These are phyloP conservation scores for Heteromurus nitidus DNA, from an alignment of 2,888 invertebrate genomes.

Conservation along the genomic window DNA sequence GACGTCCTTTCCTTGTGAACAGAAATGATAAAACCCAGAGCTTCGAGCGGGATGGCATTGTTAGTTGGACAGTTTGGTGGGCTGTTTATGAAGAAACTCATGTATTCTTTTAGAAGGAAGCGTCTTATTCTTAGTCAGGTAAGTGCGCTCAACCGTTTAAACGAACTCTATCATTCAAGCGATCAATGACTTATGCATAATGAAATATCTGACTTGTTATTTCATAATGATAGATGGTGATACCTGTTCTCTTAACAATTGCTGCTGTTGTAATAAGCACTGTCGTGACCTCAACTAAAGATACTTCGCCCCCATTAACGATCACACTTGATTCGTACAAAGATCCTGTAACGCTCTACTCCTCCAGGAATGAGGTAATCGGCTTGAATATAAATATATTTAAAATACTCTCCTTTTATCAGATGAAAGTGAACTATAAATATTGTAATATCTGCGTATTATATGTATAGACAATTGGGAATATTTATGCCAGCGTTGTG, in stretches of 20 bases:
- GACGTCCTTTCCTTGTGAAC: too few species aligned
- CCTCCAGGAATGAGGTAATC: constrained; percentile 42
- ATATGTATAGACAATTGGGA: not conserved
- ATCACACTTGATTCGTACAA: constrained; percentile 59
- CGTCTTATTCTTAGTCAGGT: constrained; percentile 67
- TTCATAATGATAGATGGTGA: constrained; percentile 36
- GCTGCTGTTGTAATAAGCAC: constrained; percentile 58
- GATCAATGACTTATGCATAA: not conserved
- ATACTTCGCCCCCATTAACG: constrained; percentile 46
- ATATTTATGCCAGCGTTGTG: constrained; percentile 28
- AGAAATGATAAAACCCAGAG: too few species aligned
- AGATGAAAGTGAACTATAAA: too few species aligned
- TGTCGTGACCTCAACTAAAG: not conserved
- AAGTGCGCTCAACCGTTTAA: too few species aligned
- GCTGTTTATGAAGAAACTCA: constrained; percentile 64
- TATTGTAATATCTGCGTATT: not conserved
- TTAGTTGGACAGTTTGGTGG: constrained; percentile 41
- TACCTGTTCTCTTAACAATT: constrained; percentile 64
- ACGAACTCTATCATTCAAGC: too few species aligned
- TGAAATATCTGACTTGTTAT: not conserved
- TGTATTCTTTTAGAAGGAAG: constrained; percentile 67
- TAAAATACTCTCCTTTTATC: too few species aligned
- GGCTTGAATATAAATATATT: too few species aligned
- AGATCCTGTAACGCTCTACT: constrained; percentile 65
- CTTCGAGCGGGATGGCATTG: not conserved